Evolutionary conservation across 2,888 invertebrate species (phyloP).

Genomic region (Ferrisia virgata): DNA sequence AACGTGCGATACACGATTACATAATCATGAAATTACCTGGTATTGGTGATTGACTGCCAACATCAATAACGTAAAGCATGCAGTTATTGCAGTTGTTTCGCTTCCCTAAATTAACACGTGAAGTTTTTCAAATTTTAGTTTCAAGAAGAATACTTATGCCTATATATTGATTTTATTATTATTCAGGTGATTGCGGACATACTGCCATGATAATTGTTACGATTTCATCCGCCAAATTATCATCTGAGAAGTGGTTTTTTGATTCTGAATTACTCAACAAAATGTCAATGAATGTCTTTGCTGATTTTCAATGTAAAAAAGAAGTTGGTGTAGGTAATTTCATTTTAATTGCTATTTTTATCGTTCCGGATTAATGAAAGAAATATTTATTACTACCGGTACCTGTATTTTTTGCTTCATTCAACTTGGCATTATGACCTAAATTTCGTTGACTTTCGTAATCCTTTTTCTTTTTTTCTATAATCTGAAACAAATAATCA

Average conservation of each 20-base stretch:
- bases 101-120: not conserved
- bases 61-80: not conserved
- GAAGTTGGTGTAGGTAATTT: not conserved
- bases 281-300: not conserved
- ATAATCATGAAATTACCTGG: not conserved
- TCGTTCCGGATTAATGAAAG: not conserved
- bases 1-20: not conserved
- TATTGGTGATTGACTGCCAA: constrained; percentile 9
- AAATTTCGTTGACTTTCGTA: not conserved
- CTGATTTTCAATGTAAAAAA: not conserved
- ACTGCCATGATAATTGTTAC: not conserved
- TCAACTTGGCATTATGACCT: not conserved
- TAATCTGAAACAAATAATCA: not conserved
- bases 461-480: not conserved
- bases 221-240: not conserved
- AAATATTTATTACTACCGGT: not conserved
- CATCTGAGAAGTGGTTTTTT: not conserved
- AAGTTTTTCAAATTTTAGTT: not conserved
- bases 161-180: not conserved
- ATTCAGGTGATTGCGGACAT: not conserved
- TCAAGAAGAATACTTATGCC: too few species aligned
- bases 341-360: not conserved
- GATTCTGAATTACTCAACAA: not conserved
- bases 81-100: not conserved
- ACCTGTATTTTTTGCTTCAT: not conserved